Base-by-base conservation (phyloP, 2,113 vertebrate genomes). In the Cyanocitta stelleri region DNA sequence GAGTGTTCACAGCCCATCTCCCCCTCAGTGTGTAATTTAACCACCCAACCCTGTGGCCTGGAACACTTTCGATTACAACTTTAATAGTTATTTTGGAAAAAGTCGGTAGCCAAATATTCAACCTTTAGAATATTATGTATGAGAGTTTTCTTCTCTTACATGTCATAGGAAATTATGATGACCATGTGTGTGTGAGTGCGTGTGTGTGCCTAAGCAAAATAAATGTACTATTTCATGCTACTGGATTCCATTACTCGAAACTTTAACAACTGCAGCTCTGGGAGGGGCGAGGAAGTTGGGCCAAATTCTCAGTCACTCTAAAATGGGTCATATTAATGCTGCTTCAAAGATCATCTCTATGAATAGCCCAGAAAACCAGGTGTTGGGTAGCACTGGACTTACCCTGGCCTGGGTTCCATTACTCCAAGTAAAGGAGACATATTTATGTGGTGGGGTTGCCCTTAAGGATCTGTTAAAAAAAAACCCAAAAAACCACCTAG, bases 71-170 rank as follows among this genome's bases (percentile, higher is more conserved):
- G 84, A 59, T 96, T 95, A 94, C 82, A 96, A 87, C 86, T 96
- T 93, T 97, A 96, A 97, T 95, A 89, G 89, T 80, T 96, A 90
- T 96, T 93, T 94, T 96, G 95, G 96, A 95, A 95, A 96, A 78
- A 87, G 89, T 22, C 32, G 33, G 87, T 90, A 94, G 92, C 95
- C 96, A 97, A 96, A 96, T 95, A 82, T 85, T 93, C 93, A 98
- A 85, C 81, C 96, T 96, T 97, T 96, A 95, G 87, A 95, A 97
- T 89, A 85, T 95, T 95, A 91, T 96, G 92, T 94, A 92, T 92
- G 90, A 96, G 84, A 87, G 73, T 86, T 93, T 93, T 94, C 61
- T 85, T 90, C 93, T 96, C 48, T 93, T 92, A 96, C 96, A 97
- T 97, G 95, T 96, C 95, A 58, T 87, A 94, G 91, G 92, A 97